Base-by-base conservation (phyloP, 2,797 vertebrate genomes). In the Gymnodraco acuticeps region DNA sequence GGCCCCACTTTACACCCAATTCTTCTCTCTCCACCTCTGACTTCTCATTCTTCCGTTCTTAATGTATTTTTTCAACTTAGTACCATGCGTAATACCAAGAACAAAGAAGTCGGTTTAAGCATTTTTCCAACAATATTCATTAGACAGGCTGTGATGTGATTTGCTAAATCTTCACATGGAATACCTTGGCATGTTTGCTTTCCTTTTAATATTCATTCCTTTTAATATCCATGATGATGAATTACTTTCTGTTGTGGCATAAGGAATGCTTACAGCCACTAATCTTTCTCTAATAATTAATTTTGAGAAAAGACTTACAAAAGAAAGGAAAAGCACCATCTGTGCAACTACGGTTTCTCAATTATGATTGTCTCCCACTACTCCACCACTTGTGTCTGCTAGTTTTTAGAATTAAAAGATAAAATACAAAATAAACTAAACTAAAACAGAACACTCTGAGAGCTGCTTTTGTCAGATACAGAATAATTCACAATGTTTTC, bases 221-320 rank as follows among this genome's bases (percentile, higher is more conserved):
- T 73, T 82, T 74, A 81, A 70, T 85, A 73, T 76, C 80, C 46
- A 68, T 73, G 64, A 73, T 61, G 68, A 82, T 70, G 55, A 77
- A 59, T 45, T 53, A 38, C 33, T 73, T 74, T 81, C 55, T 65
- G 47, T 69, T 80, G 60, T 82, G 75, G 76, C 90, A 86, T 87
- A 81, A 75, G 82, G 88, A 71, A 90, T 82, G 60, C 63, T 90
- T 74, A 77, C 60, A 83, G 70, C 53, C 77, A 74, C 71, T 84
- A 82, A 92, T 89, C 81, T 82, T 66, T 50, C 48, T 70, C 69
- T 52, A 84, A 70, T 73, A 76, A 84, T 85, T 85, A 84, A 80
- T 88, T 87, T 72, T 73, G 74, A 67, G 54, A 88, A 89, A 86
- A 76, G 55, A 84, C 53, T 79, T 78, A 53, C 75, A 87, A 48